Evolutionary conservation across 37 sponge, comb jelly and placozoan species (phyloP).

Genomic region (Spongia lamella): DNA sequence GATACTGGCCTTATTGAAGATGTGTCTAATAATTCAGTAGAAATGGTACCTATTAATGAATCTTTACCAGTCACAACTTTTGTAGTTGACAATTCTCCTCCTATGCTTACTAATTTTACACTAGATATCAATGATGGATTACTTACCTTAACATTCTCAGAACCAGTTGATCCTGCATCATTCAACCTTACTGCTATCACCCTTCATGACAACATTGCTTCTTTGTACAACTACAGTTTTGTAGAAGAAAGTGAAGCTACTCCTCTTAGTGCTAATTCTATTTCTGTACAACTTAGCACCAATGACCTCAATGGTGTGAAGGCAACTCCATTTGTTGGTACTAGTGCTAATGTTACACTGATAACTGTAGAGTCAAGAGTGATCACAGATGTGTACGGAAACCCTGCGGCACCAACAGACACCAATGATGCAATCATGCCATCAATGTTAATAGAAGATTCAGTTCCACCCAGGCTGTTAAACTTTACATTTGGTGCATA

Average conservation of each 20-base stretch:
- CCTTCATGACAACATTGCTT: constrained; percentile 39
- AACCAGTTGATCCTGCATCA: constrained; percentile 44
- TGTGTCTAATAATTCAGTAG: constrained; percentile 41
- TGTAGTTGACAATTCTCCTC: constrained; percentile 61
- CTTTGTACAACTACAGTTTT: constrained; percentile 36
- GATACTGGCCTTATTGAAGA: constrained; percentile 46
- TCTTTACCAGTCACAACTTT: constrained; percentile 9
- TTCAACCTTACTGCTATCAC: constrained; percentile 56
- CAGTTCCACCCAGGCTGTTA: constrained; percentile 43
- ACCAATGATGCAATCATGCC: constrained; percentile 28
- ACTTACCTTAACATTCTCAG: constrained; percentile 64
- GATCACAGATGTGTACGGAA: constrained; percentile 51
- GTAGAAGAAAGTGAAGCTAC: background rate
- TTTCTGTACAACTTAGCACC: constrained; percentile 19
- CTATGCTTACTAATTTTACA: constrained; percentile 49
- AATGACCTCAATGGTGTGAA: constrained; percentile 73
- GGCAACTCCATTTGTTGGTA: constrained; percentile 53
- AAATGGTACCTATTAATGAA: background rate
- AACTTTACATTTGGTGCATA: constrained; percentile 74
- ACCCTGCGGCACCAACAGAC: constrained; percentile 19
- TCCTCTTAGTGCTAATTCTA: background rate
- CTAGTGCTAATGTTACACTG: constrained; percentile 38
- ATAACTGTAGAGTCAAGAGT: constrained; percentile 14
- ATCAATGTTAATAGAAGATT: constrained; percentile 25
- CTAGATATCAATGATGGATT: constrained; percentile 70